These are phyloP conservation scores for Alectoris magna DNA, from an alignment of 2,797 vertebrate genomes.

Conservation along the genomic window DNA sequence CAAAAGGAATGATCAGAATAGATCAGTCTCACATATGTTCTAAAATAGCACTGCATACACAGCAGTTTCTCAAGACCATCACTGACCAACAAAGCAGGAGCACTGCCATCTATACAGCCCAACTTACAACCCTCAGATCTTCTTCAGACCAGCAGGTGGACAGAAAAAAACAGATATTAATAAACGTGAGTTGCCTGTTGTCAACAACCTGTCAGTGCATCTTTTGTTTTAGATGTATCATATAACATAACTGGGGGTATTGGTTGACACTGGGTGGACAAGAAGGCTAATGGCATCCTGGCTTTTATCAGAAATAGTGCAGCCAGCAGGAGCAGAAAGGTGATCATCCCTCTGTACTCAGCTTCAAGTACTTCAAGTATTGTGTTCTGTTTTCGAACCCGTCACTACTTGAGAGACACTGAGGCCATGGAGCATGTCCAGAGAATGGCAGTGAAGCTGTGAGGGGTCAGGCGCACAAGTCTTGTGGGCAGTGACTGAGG, in stretches of 20 bases:
- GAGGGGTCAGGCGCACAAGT: too few relatives aligned
- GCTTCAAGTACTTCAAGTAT: too few relatives aligned
- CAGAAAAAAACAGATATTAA: fast-evolving
- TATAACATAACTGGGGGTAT: neutral
- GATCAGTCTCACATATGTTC: neutral
- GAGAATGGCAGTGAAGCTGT: too few relatives aligned
- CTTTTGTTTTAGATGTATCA: neutral
- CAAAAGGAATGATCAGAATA: fast-evolving
- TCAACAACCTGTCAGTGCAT: fast-evolving
- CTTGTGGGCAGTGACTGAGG: too few relatives aligned
- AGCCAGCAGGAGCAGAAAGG: too few relatives aligned
- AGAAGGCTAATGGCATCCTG: too few relatives aligned
- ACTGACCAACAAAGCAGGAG: neutral
- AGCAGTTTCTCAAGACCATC: neutral
- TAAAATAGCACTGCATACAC: neutral
- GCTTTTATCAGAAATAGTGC: too few relatives aligned
- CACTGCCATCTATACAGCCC: neutral
- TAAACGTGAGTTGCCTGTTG: neutral
- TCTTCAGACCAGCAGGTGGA: neutral
- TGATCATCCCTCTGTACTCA: too few relatives aligned
- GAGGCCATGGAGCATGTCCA: too few relatives aligned
- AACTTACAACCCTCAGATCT: neutral
- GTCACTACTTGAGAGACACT: too few relatives aligned
- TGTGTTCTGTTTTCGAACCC: too few relatives aligned
- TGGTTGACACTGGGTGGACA: too few relatives aligned